phyloP scores from a whole-genome alignment of 2,888 invertebrate species.

The Himalopsyche japonica region DNA sequence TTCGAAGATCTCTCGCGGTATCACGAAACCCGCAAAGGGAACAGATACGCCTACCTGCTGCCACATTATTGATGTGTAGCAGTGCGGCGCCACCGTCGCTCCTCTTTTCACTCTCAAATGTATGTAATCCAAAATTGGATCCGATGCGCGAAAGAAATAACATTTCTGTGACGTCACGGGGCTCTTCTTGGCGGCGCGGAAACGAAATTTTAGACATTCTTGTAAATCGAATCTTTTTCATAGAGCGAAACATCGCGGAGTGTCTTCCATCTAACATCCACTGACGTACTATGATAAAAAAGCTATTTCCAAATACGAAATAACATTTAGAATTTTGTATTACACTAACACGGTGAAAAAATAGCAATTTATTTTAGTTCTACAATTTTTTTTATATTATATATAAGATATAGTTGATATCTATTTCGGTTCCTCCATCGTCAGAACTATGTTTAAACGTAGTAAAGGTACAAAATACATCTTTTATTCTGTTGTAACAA shows the following conservation, averaged over 20 bases:
- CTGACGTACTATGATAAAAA: too few relatives aligned
- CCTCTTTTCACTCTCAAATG: slow-evolving; percentile 32
- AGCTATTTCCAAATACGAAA: too few relatives aligned
- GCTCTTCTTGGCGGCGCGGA: not conserved
- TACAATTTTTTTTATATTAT: too few relatives aligned
- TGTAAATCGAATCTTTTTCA: not conserved
- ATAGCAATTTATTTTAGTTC: too few relatives aligned
- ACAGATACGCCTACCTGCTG: not conserved
- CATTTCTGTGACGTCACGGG: slow-evolving; percentile 26
- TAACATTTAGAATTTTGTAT: too few relatives aligned
- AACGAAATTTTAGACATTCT: not conserved
- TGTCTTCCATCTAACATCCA: too few relatives aligned
- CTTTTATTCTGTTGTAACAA: too few relatives aligned
- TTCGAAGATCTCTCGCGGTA: not conserved
- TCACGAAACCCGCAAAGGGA: not conserved
- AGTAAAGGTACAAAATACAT: too few relatives aligned
- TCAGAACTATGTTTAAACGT: too few relatives aligned
- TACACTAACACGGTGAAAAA: too few relatives aligned
- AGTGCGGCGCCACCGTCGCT: slow-evolving; percentile 16
- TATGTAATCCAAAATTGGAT: slow-evolving; percentile 42
- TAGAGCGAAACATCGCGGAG: not conserved
- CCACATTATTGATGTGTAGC: slow-evolving; percentile 26
- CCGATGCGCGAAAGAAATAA: slow-evolving; percentile 40
- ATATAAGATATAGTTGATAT: too few relatives aligned
- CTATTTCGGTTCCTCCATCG: too few relatives aligned